Percentiles rank a stretch among this genome's conserved stretches.
These are phyloP conservation scores for Meloe dianella DNA, from an alignment of 2,888 invertebrate species.

Conservation along the genomic window DNA sequence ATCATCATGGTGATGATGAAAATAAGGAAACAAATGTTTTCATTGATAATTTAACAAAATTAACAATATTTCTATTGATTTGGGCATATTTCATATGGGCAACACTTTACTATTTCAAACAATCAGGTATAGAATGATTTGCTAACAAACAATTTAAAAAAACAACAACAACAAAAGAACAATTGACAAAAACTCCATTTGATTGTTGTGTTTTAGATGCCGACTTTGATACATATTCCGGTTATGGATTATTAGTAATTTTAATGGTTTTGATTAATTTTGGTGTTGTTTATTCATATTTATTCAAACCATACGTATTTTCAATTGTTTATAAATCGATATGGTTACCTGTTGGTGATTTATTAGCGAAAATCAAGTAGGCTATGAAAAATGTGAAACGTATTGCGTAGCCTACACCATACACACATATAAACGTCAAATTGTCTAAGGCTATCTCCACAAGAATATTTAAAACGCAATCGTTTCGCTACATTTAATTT, in stretches of 20 bases:
- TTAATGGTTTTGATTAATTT: slow-evolving; percentile 67
- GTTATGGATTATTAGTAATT: slow-evolving; percentile 75
- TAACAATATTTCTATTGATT: slow-evolving; percentile 31
- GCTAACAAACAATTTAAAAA: slow-evolving; percentile 3
- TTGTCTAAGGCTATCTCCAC: too few species aligned
- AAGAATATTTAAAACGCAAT: background rate
- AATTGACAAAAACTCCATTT: too few species aligned
- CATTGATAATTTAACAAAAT: slow-evolving; percentile 11
- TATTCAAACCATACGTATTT: slow-evolving; percentile 67
- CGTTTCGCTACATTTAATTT: background rate
- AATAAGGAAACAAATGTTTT: background rate
- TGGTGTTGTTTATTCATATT: slow-evolving; percentile 67
- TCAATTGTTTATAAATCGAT: slow-evolving; percentile 55
- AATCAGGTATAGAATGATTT: slow-evolving; percentile 34
- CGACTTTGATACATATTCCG: slow-evolving; percentile 62
- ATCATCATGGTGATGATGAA: background rate
- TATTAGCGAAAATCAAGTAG: slow-evolving; percentile 27
- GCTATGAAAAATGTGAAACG: background rate
- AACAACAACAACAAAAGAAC: background rate
- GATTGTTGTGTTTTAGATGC: slow-evolving; percentile 30
- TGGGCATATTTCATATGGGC: slow-evolving; percentile 50
- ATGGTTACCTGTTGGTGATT: slow-evolving; percentile 53
- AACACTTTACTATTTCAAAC: slow-evolving; percentile 39
- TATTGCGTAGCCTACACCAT: background rate
- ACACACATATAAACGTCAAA: background rate